These are phyloP conservation scores for Leptobrachium ailaonicum DNA, from an alignment of 2,113 vertebrate species.

Conservation along the genomic window DNA sequence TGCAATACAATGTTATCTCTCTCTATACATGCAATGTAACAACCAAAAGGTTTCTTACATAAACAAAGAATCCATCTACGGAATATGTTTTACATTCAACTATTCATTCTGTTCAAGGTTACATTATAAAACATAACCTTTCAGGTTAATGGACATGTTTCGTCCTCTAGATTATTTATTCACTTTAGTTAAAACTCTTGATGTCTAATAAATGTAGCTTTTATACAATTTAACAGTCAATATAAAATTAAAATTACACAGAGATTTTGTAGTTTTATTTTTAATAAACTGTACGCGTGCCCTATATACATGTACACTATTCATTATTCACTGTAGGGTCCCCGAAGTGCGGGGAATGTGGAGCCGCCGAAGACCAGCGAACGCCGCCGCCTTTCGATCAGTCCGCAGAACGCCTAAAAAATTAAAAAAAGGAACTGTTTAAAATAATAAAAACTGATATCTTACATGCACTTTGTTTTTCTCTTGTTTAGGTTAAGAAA, in stretches of 20 bases:
- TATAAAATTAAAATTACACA: neutral
- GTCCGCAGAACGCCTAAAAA: no score
- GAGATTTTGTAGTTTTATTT: neutral
- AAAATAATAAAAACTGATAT: no score
- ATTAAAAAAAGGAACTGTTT: no score
- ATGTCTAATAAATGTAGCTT: neutral
- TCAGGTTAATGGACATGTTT: slow-evolving; percentile 9
- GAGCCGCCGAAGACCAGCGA: no score
- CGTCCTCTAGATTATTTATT: slow-evolving; percentile 3
- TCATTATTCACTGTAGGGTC: no score
- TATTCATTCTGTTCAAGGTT: slow-evolving; percentile 11
- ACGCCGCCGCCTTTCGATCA: no score
- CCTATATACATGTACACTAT: no score
- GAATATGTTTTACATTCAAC: slow-evolving; percentile 3
- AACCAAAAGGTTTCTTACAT: slow-evolving; percentile 1
- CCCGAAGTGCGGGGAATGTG: no score
- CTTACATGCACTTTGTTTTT: no score
- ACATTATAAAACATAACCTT: neutral
- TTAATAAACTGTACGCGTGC: no score
- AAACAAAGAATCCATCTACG: neutral
- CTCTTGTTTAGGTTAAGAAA: no score
- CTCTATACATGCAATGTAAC: slow-evolving; percentile 9
- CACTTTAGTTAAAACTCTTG: neutral
- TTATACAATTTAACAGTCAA: neutral
- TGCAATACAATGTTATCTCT: slow-evolving; percentile 33